Evolutionary conservation across 2,797 vertebrate genomes (phyloP).

Genomic region (Luscinia megarhynchos): DNA sequence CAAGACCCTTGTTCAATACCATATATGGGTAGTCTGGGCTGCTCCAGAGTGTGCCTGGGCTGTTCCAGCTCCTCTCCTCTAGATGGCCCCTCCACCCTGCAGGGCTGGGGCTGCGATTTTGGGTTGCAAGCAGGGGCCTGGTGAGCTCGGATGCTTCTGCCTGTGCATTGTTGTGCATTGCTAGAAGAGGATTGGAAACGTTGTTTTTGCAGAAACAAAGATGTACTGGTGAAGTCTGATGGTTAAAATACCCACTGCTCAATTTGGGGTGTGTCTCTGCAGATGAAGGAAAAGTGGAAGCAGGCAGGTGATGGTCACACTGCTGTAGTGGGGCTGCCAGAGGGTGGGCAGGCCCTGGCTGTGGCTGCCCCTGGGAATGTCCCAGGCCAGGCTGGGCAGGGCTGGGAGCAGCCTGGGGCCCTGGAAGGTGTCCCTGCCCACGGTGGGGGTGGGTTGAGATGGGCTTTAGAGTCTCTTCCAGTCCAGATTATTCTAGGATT

Average conservation of each 20-base stretch:
- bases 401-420: background rate
- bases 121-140: background rate
- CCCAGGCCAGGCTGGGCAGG: fast-evolving
- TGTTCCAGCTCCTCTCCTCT: constrained; percentile 64
- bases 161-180: background rate
- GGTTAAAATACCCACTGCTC: background rate
- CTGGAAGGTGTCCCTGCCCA: background rate
- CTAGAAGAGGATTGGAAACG: background rate
- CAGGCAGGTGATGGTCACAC: background rate
- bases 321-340: background rate
- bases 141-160: background rate
- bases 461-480: background rate
- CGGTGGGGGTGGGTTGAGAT: background rate
- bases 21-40: constrained; percentile 59
- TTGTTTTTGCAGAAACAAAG: background rate
- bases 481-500: background rate
- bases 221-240: background rate
- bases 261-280: background rate
- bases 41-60: background rate
- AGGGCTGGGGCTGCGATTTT: background rate
- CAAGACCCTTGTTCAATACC: constrained; percentile 36
- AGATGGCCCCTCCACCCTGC: constrained; percentile 60
- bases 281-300: background rate
- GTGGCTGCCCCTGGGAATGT: background rate
- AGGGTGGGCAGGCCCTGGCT: background rate